Evolutionary conservation across 1,140 invertebrate species (phyloP).

Genomic region (Triops cancriformis): DNA sequence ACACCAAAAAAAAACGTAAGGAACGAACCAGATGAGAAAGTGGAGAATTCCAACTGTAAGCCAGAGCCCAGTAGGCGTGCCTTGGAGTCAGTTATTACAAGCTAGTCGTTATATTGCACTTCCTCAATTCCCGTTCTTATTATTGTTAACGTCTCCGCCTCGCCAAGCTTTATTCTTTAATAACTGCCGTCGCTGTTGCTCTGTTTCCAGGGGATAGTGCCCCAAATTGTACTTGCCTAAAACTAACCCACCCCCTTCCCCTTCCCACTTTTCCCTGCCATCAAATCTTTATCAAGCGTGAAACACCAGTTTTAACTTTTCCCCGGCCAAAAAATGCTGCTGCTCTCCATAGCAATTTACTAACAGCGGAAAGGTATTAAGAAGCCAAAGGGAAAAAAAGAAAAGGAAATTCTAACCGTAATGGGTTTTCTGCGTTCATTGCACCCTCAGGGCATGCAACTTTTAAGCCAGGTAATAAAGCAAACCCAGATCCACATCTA

Average conservation of each 20-base stretch:
- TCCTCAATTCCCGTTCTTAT: conserved; percentile 8
- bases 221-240: background rate
- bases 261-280: background rate
- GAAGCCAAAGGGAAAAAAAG: background rate
- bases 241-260: too few species aligned
- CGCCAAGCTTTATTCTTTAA: conserved; percentile 5
- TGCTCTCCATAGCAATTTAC: background rate
- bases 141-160: conserved; percentile 7
- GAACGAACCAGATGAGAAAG: background rate
- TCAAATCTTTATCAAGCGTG: conserved; percentile 1
- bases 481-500: too few species aligned
- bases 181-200: conserved; percentile 2
- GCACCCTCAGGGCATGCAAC: too few species aligned
- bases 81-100: conserved; percentile 1
- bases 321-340: background rate
- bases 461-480: too few species aligned
- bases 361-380: background rate
- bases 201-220: background rate
- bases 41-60: background rate
- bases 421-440: background rate
- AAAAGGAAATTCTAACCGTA: background rate
- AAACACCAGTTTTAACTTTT: background rate
- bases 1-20: background rate
- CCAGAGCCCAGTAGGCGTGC: background rate
- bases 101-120: conserved; percentile 3